Base-by-base conservation (phyloP, 2,888 invertebrate genomes). In the Machimus rusticus region DNA sequence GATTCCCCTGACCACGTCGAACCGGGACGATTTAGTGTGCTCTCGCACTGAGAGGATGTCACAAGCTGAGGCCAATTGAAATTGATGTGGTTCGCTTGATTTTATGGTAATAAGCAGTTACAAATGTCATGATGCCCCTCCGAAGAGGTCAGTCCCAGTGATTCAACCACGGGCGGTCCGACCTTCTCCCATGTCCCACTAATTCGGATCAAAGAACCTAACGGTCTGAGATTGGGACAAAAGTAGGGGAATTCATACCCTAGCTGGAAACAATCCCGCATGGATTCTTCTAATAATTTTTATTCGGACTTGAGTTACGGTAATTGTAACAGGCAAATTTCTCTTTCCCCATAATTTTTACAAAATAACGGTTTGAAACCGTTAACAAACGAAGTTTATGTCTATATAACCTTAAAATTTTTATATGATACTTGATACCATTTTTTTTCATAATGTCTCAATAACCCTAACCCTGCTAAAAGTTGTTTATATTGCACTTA, bases 91-190 rank as follows among this genome's bases (percentile, higher is more conserved):
- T 46, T 31, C 43, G 74, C 74, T 74, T 34, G 85, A 85, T 74
- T 85, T 74, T 85, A 85, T 85, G 85, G 85, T 85, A 85, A 85
- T 85, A 85, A 85, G 85, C 74, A 43, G 85, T 85, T 74, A 74
- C 74, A 85, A 85, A 74, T 85, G 85, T 85, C 85, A 85, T 74
- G 85, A 66, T 66, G 66, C 28, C 66, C 66, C 2, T 28, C 28
- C 28, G 28, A 9, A 28, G 66, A 66, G 66, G 66, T 66, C 66
- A 51, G 51, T 1, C n/a, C 51, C 51, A 6, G 51, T 6, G 51
- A n/a, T n/a, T 5, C n/a, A 28, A 23, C 66, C 28, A 12, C 66
- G 66, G 66, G 66, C 66, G 66, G 66, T 66, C 66, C 66, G 66
- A 66, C 66, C 66, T 66, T 66, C 66, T 66, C 66, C 66, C 66